A percentile compares a stretch with the other conserved stretches of the same genome.
phyloP scores from a whole-genome alignment of 2,797 vertebrate genomes.

The Enoplosus armatus region DNA sequence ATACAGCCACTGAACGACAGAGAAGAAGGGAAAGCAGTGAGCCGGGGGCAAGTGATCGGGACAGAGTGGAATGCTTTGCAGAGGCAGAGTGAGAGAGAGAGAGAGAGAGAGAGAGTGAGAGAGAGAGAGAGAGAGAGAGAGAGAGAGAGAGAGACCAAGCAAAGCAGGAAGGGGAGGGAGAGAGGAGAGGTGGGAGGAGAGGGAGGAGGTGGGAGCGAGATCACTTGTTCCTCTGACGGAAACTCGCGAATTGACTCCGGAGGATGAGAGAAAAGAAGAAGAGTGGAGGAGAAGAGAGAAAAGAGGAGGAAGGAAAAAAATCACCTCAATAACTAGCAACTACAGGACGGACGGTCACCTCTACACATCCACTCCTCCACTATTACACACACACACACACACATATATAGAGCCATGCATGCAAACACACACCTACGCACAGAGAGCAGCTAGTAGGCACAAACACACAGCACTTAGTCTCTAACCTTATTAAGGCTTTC shows the following conservation, averaged over 20 bases:
- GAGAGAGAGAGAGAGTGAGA: constrained; percentile 38
- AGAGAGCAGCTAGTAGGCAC: constrained; percentile 45
- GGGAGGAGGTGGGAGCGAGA: constrained; percentile 74
- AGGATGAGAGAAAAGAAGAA: constrained; percentile 73
- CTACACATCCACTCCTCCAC: constrained; percentile 27
- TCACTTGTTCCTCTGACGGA: constrained; percentile 84
- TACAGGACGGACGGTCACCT: constrained; percentile 51
- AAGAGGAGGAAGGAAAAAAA: constrained; percentile 24
- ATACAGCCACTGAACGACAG: constrained; percentile 89
- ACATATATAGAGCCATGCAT: constrained; percentile 23
- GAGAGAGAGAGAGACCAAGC: constrained; percentile 40
- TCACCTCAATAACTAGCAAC: constrained; percentile 54
- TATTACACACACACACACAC: constrained; percentile 8
- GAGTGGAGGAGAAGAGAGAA: constrained; percentile 49
- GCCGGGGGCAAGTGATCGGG: constrained; percentile 74
- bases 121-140: constrained; percentile 39
- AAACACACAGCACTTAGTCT: constrained; percentile 76
- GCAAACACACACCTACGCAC: constrained; percentile 58
- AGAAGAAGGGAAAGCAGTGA: constrained; percentile 76
- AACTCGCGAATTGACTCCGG: constrained; percentile 79
- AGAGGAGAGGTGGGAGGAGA: constrained; percentile 73
- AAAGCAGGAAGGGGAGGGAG: constrained; percentile 73
- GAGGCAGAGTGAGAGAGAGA: constrained; percentile 68
- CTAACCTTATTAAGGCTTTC: constrained; percentile 83
- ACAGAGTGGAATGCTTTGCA: constrained; percentile 81